These are phyloP conservation scores for Holotrichia oblita DNA, from an alignment of 1,140 invertebrate species.

Conservation along the genomic window DNA sequence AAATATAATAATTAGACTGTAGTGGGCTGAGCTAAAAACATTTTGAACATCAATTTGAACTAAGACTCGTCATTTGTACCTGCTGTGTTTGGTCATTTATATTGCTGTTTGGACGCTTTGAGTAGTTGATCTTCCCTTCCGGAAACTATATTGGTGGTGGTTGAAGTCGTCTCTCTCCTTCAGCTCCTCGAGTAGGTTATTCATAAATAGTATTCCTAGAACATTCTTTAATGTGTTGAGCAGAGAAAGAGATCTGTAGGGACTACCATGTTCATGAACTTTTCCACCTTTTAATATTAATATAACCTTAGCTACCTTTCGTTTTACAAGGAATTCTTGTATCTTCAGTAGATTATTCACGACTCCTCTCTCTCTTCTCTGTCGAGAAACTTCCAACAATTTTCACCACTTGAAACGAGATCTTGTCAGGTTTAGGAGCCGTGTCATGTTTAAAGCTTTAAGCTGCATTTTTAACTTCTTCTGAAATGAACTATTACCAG, in stretches of 20 bases:
- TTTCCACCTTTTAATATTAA: too few species aligned
- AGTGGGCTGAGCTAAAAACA: background rate
- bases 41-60: too few species aligned
- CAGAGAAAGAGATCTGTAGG: conserved; percentile 44
- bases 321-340: too few species aligned
- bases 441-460: conserved; percentile 42
- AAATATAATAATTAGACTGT: background rate
- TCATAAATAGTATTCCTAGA: background rate
- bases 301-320: too few species aligned
- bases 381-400: conserved; percentile 27
- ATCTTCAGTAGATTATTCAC: too few species aligned
- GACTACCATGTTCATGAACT: conserved; percentile 27
- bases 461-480: conserved; percentile 27
- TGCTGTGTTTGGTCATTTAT: background rate
- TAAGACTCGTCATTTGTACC: background rate
- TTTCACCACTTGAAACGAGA: conserved; percentile 45
- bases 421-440: conserved; percentile 46
- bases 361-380: background rate
- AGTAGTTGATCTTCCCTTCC: background rate
- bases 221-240: background rate
- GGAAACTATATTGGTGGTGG: background rate
- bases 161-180: background rate
- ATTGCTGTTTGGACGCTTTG: background rate
- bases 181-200: background rate
- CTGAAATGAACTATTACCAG: background rate